Evolutionary conservation across 2,113 vertebrate species (phyloP), one percentile per base, ranked within the genome.

Genomic region (Boulengeromyrus knoepffleri): DNA sequence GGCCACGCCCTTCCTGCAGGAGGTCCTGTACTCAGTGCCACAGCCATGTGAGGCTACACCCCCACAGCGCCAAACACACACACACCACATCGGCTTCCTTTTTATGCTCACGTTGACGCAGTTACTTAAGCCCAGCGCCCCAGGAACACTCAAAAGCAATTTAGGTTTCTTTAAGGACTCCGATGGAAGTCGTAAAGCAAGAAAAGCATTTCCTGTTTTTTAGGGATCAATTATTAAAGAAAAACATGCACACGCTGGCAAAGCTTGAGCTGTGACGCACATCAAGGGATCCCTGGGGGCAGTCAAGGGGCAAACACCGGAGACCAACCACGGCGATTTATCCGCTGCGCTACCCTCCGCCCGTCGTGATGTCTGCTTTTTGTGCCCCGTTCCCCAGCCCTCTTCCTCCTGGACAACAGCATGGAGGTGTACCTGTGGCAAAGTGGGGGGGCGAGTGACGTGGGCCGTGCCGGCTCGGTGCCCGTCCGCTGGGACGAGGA

Each of bases 401-500:
- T 96, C 70, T 96, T 97, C 92, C 92, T 97, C 66, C 91, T 97
- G 0, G 96, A 97, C 91, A 96, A 96, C 92, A 94, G 91, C 9
- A 91, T 96, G 92, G 96, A 97, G 93, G 94, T 97, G 24, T 97
- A 96, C 93, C 92, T 97, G 92, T 97, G 96, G 96, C 95, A 96
- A 92, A 92, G 94, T 46, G 90, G 90, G 70, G 92, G 92, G 89
- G 89, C 92, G 0, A 92, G 92, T 74, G 92, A 91, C 88, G 91
- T 89, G 0, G 92, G 93, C 45, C 52, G 89, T 77, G 89, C 93
- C 0, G 89, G 90, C 2, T 92, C 93, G 0, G 93, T 93, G 53
- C 92, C 92, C 91, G 93, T 91, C 91, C 90, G 88, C 89, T 96
- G 96, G 96, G 93, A 94, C 31, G 89, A n/a, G 0, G 93, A 96